A percentile compares a stretch with the other conserved stretches of the same genome.
phyloP scores from a whole-genome alignment of 2,888 invertebrate species.

The Hydriomena furcata region DNA sequence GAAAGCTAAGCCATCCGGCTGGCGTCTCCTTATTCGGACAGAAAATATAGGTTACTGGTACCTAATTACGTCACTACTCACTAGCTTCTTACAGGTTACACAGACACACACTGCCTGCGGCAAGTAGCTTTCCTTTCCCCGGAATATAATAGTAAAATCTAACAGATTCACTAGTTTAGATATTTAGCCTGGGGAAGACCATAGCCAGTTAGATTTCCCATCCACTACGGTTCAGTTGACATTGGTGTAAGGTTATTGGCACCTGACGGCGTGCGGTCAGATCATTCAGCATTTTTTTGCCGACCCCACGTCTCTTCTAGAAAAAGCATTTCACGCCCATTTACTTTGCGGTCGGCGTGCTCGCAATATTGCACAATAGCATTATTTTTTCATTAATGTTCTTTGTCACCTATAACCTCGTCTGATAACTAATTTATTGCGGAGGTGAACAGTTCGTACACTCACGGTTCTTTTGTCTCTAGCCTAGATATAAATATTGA shows the following conservation, averaged over 20 bases:
- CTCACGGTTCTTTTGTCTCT: slow-evolving; percentile 70
- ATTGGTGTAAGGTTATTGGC: slow-evolving; percentile 13
- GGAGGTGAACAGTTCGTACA: slow-evolving; percentile 65
- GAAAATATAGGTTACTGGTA: too few relatives aligned
- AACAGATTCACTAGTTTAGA: too few relatives aligned
- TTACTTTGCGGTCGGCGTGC: slow-evolving; percentile 54
- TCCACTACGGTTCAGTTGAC: not conserved
- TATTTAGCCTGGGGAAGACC: too few relatives aligned
- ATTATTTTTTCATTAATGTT: slow-evolving; percentile 55
- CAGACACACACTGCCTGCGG: too few relatives aligned
- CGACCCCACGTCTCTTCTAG: slow-evolving; percentile 40
- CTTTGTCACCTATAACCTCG: slow-evolving; percentile 80
- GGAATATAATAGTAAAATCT: too few relatives aligned
- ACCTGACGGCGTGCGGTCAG: slow-evolving; percentile 3
- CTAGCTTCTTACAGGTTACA: too few relatives aligned
- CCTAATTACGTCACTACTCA: too few relatives aligned
- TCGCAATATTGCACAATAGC: slow-evolving; percentile 58
- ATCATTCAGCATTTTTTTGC: slow-evolving; percentile 19
- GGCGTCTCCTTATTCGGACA: too few relatives aligned
- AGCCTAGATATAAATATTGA: slow-evolving; percentile 77
- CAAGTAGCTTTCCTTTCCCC: too few relatives aligned
- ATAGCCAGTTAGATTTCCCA: too few relatives aligned
- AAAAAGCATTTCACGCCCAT: slow-evolving; percentile 62
- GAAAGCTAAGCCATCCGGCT: too few relatives aligned
- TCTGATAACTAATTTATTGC: slow-evolving; percentile 74